phyloP scores from a whole-genome alignment of 1,140 invertebrate species.

The Globodera ellingtonae region DNA sequence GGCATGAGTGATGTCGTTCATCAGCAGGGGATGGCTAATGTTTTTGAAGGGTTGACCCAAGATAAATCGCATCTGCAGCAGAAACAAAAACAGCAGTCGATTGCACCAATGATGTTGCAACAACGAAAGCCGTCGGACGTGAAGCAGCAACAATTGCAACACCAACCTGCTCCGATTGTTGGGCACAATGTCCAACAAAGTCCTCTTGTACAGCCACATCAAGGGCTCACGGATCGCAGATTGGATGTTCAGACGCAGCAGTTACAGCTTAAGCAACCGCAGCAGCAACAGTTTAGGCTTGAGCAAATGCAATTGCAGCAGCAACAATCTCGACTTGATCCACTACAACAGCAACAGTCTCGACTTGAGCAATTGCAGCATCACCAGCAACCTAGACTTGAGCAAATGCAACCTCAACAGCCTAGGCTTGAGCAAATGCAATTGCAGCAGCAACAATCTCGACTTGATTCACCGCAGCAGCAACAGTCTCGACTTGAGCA shows the following conservation, averaged over 20 bases:
- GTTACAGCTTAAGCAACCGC: neutral
- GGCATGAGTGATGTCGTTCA: too few species aligned
- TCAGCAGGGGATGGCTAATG: too few species aligned
- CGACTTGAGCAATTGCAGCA: neutral
- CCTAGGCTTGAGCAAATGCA: too few species aligned
- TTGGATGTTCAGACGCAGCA: neutral
- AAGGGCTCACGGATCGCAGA: neutral
- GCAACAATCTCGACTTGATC: neutral
- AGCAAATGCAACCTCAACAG: neutral
- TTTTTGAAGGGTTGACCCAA: too few species aligned
- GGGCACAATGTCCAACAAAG: neutral
- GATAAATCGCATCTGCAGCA: neutral
- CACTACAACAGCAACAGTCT: neutral
- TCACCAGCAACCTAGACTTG: neutral
- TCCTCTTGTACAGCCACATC: neutral
- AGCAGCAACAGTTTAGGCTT: neutral
- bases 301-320: neutral
- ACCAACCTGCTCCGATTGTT: neutral
- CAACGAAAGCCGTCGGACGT: neutral
- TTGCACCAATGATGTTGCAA: neutral
- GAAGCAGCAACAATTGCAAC: neutral
- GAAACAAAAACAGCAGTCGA: neutral
- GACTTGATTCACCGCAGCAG: neutral
- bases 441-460: constrained; percentile 17
- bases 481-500: neutral